A percentile compares a stretch with the other conserved stretches of the same genome.
These are phyloP conservation scores for Villa cingulata DNA, from an alignment of 2,888 invertebrate species.

Conservation along the genomic window DNA sequence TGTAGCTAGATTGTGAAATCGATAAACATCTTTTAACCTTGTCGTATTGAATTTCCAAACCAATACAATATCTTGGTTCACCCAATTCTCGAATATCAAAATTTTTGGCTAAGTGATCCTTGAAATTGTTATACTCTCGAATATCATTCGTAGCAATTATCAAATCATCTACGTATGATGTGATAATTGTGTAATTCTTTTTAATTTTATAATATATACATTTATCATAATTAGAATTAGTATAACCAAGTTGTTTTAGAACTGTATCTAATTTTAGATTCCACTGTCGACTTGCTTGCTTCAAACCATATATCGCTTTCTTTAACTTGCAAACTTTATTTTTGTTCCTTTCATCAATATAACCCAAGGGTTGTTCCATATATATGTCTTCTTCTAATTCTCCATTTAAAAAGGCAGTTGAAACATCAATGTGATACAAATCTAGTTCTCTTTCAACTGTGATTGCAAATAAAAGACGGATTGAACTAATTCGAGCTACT, in stretches of 20 bases:
- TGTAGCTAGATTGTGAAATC: conserved; percentile 8
- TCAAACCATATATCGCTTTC: background rate
- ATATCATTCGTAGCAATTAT: no score
- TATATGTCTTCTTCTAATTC: conserved; percentile 12
- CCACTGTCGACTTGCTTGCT: background rate
- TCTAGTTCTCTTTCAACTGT: conserved; percentile 4
- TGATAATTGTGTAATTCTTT: no score
- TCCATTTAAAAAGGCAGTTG: conserved; percentile 13
- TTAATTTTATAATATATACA: no score
- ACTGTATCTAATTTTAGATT: background rate
- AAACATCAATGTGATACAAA: conserved; percentile 6
- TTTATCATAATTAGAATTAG: no score
- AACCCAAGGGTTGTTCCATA: conserved; percentile 12
- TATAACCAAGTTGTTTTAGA: no score
- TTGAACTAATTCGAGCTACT: conserved; percentile 5
- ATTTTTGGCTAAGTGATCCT: no score
- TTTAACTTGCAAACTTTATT: background rate
- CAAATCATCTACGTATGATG: no score
- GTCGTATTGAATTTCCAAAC: no score
- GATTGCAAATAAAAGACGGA: conserved; percentile 6
- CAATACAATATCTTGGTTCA: no score
- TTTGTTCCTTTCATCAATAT: background rate
- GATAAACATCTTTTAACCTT: background rate
- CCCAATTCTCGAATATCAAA: no score
- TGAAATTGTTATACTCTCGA: no score